These are phyloP conservation scores for Eulemur coronatus DNA, from an alignment of 2,797 vertebrate genomes.

Conservation along the genomic window DNA sequence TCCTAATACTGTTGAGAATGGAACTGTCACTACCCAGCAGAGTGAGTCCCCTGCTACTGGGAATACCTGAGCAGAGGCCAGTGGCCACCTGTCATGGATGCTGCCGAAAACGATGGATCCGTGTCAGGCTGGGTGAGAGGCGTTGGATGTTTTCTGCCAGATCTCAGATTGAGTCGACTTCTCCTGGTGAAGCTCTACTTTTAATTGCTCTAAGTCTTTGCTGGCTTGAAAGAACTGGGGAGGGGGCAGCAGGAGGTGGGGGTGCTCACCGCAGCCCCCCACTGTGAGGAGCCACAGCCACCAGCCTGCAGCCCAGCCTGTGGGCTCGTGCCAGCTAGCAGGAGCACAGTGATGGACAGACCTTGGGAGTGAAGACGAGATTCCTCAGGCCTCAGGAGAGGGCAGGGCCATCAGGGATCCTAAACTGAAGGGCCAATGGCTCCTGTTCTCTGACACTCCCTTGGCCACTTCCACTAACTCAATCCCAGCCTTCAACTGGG, in stretches of 20 bases:
- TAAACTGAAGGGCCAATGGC: background rate
- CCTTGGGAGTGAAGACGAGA: background rate
- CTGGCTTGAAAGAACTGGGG: background rate
- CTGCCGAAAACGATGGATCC: rapidly evolving
- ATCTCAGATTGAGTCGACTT: background rate
- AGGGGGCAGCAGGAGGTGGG: background rate
- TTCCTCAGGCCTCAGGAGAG: background rate
- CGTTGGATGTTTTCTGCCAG: background rate
- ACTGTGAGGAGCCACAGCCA: background rate
- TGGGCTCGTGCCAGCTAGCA: background rate
- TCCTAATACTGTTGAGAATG: background rate
- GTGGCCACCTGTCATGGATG: background rate
- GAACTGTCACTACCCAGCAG: background rate
- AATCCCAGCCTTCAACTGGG: background rate
- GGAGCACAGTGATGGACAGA: background rate
- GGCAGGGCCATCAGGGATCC: background rate
- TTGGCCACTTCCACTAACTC: background rate
- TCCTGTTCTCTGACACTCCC: background rate
- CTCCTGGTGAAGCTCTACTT: background rate
- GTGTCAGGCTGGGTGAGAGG: background rate
- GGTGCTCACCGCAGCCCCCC: rapidly evolving
- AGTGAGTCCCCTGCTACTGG: background rate
- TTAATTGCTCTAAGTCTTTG: background rate
- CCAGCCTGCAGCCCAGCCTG: background rate
- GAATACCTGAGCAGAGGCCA: background rate